These are phyloP conservation scores for Ailuropoda melanoleuca DNA, from an alignment of 2,113 vertebrate genomes.

Conservation along the genomic window DNA sequence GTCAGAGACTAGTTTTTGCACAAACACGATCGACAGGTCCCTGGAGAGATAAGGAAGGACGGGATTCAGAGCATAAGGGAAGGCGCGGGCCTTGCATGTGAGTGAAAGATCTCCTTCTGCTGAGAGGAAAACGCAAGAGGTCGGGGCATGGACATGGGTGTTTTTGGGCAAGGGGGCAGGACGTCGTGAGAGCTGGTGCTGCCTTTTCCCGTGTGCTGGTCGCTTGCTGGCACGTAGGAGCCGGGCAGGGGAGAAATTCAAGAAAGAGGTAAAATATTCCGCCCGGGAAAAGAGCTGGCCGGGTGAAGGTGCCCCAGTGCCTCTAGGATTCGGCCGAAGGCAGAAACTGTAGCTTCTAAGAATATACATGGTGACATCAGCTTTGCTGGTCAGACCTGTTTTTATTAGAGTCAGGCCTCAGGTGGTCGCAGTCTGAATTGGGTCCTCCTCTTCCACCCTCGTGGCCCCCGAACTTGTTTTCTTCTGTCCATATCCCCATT, in stretches of 20 bases:
- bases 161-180: neutral
- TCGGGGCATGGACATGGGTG: rapidly evolving
- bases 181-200: rapidly evolving
- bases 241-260: neutral
- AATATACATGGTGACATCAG: rapidly evolving
- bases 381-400: neutral
- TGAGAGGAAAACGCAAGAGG: neutral
- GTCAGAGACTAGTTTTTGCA: neutral
- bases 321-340: neutral
- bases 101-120: neutral
- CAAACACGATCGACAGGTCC: too few relatives aligned
- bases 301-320: rapidly evolving
- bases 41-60: neutral
- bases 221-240: neutral
- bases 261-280: neutral
- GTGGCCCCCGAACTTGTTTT: neutral
- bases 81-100: rapidly evolving
- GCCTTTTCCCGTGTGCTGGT: too few relatives aligned
- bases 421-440: too few relatives aligned
- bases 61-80: rapidly evolving
- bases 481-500: rapidly evolving
- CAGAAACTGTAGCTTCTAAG: neutral
- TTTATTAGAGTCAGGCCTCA: too few relatives aligned
- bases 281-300: neutral
- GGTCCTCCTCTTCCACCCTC: neutral